phyloP scores from a whole-genome alignment of 2,113 vertebrate genomes.

The Myrmecobius fasciatus region DNA sequence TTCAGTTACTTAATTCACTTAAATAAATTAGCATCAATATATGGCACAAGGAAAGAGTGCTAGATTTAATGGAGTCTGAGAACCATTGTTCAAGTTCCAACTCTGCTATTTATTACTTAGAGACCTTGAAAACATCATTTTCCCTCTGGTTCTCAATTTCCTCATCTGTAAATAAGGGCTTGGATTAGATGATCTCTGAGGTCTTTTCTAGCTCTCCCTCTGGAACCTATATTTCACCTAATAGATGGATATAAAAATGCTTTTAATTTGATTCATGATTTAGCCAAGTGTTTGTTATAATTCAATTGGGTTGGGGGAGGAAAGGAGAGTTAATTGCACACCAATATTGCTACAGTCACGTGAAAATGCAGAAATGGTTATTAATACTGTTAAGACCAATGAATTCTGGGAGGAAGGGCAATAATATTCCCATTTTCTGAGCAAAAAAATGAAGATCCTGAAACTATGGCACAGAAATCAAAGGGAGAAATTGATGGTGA shows the following conservation, averaged over 20 bases:
- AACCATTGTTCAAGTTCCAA: not conserved
- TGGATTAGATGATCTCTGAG: no score
- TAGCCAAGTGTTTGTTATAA: not conserved
- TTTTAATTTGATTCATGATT: not conserved
- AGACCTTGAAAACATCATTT: no score
- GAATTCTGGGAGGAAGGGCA: not conserved
- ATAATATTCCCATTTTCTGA: not conserved
- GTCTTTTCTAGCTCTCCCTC: no score
- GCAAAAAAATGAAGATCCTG: no score
- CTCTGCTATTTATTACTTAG: no score
- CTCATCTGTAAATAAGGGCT: no score
- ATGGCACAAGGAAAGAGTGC: no score
- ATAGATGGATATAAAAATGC: no score
- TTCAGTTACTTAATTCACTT: not conserved
- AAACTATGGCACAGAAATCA: not conserved
- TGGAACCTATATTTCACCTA: no score
- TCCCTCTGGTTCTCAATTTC: no score
- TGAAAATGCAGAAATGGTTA: not conserved
- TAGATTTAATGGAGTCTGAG: not conserved
- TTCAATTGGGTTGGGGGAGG: not conserved
- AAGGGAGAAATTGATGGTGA: not conserved
- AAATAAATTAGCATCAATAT: no score
- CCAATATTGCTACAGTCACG: not conserved
- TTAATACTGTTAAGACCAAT: not conserved
- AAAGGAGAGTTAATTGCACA: not conserved